Percentiles rank a stretch among this genome's conserved stretches.
These are phyloP conservation scores for Xerus rutilus DNA, from an alignment of 2,797 vertebrate species.

Conservation along the genomic window DNA sequence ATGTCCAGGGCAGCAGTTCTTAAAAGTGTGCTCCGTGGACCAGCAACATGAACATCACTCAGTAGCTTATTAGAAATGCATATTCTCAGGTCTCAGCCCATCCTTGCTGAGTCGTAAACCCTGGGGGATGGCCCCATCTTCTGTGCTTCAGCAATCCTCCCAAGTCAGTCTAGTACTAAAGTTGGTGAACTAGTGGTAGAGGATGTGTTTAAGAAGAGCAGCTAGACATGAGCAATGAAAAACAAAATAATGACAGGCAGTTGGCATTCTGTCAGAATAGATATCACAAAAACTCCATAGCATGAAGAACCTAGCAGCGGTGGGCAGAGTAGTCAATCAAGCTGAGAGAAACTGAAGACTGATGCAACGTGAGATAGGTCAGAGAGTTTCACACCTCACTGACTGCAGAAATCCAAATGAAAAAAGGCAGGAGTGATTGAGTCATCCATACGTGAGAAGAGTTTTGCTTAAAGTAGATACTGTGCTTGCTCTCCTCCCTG, in stretches of 20 bases:
- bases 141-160: background rate
- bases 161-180: background rate
- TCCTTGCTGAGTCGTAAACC: background rate
- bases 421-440: slow-evolving; percentile 3
- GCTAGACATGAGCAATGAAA: background rate
- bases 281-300: background rate
- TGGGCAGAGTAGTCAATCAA: background rate
- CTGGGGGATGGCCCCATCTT: background rate
- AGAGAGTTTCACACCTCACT: slow-evolving; percentile 64
- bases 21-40: background rate
- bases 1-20: background rate
- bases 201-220: background rate
- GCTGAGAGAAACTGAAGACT: slow-evolving; percentile 44
- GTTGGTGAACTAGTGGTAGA: background rate
- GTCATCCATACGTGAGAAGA: background rate
- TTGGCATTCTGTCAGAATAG: slow-evolving; percentile 6
- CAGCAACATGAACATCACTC: background rate
- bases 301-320: background rate
- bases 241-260: slow-evolving; percentile 33
- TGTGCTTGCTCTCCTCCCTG: background rate
- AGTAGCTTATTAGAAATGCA: background rate
- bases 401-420: slow-evolving; percentile 38
- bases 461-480: background rate
- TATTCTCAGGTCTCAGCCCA: background rate
- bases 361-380: background rate